Conservation (phyloP, 2,888 invertebrate genomes). For the Gnatocerus cornutus region DNA sequence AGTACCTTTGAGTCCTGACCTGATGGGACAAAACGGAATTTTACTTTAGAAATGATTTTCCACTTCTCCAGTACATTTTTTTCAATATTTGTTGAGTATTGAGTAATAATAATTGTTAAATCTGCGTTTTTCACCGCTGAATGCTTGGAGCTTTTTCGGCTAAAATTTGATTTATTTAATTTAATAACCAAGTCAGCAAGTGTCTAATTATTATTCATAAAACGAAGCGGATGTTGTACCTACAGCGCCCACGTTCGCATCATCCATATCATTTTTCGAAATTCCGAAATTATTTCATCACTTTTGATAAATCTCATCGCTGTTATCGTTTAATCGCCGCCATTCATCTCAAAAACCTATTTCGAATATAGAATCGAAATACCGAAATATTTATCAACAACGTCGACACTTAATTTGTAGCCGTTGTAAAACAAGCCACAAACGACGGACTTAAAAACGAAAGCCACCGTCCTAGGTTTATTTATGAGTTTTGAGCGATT, state of each 20-base stretch:
- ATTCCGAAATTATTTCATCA: slow-evolving; percentile 11
- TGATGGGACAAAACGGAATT: too few relatives aligned
- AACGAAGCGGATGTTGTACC: slow-evolving; percentile 1
- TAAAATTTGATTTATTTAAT: too few relatives aligned
- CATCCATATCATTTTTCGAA: slow-evolving; percentile 1
- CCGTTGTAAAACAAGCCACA: slow-evolving; percentile 24
- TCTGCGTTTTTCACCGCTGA: too few relatives aligned
- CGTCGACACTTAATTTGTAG: slow-evolving; percentile 22
- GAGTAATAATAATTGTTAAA: too few relatives aligned
- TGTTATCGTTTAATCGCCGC: not conserved
- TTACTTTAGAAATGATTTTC: too few relatives aligned
- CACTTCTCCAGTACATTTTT: too few relatives aligned
- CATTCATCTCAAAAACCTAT: not conserved
- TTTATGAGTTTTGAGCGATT: slow-evolving; percentile 1
- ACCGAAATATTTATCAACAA: slow-evolving; percentile 20
- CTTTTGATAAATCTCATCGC: slow-evolving; percentile 1
- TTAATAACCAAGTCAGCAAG: too few relatives aligned
- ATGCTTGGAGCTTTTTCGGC: too few relatives aligned
- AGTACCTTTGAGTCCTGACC: too few relatives aligned
- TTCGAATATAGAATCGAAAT: slow-evolving; percentile 9
- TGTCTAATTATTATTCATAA: not conserved
- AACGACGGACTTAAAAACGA: not conserved
- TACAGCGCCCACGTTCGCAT: not conserved
- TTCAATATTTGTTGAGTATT: too few relatives aligned
- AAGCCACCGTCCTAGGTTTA: slow-evolving; percentile 12